These are phyloP conservation scores for Hippocampus comes DNA, from an alignment of 2,113 vertebrate genomes.

Conservation along the genomic window DNA sequence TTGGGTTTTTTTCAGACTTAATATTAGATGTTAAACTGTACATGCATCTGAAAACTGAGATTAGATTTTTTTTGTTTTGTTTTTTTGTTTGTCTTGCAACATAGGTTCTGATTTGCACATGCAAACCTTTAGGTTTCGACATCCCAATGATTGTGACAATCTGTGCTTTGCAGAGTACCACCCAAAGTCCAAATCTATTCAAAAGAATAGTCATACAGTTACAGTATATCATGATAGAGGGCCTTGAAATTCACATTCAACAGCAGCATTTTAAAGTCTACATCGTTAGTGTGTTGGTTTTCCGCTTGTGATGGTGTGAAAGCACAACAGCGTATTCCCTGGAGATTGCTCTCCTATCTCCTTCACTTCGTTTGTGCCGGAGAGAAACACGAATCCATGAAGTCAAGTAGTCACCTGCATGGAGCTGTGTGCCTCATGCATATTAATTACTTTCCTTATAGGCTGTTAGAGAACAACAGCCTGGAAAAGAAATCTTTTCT, in stretches of 20 bases:
- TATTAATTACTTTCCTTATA: slow-evolving; percentile 68
- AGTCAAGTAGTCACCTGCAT: slow-evolving; percentile 73
- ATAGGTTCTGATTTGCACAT: too few relatives aligned
- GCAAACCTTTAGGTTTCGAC: too few relatives aligned
- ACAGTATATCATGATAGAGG: slow-evolving; percentile 6
- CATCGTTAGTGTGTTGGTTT: slow-evolving; percentile 75
- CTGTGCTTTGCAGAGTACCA: background rate
- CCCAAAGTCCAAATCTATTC: slow-evolving; percentile 35
- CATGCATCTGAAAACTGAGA: too few relatives aligned
- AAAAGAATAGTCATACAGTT: slow-evolving; percentile 18
- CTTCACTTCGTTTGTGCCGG: slow-evolving; percentile 42
- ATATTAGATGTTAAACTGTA: too few relatives aligned
- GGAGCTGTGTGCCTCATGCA: slow-evolving; percentile 67
- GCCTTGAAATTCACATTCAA: slow-evolving; percentile 31
- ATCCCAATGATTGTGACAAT: background rate
- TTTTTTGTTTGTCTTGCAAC: too few relatives aligned
- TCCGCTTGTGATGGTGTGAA: slow-evolving; percentile 46
- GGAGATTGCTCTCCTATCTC: slow-evolving; percentile 49
- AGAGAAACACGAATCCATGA: slow-evolving; percentile 49
- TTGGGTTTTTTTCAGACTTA: too few relatives aligned
- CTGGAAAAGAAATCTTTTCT: slow-evolving; percentile 28
- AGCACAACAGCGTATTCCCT: slow-evolving; percentile 56
- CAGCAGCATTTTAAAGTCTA: slow-evolving; percentile 15
- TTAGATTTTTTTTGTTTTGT: too few relatives aligned
- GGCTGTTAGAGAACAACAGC: slow-evolving; percentile 50